Conservation (phyloP, 2,113 vertebrate species). For the Caloenas nicobarica region DNA sequence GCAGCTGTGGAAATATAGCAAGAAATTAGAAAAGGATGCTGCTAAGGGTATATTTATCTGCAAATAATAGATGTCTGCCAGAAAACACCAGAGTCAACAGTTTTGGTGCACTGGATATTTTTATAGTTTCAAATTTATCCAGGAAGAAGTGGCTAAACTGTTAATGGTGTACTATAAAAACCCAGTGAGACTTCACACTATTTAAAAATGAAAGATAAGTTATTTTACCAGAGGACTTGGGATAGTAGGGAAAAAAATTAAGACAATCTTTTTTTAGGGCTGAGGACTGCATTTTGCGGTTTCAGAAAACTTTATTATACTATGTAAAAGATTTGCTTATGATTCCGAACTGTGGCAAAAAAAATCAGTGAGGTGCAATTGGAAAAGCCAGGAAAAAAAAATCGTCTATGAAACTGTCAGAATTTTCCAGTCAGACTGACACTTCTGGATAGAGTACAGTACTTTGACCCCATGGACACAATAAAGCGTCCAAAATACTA, state of each 20-base stretch:
- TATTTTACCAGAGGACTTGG: not conserved
- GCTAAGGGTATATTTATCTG: not conserved
- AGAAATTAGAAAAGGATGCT: not conserved
- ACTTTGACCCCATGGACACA: slow-evolving; percentile 5
- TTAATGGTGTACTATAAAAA: not conserved
- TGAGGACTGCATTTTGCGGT: not conserved
- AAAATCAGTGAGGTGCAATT: not conserved
- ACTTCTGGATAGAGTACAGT: slow-evolving; percentile 26
- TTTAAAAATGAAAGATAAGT: not conserved
- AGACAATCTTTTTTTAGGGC: not conserved
- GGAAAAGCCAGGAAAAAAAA: slow-evolving; percentile 17
- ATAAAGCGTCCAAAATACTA: slow-evolving; percentile 1
- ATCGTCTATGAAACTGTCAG: not conserved
- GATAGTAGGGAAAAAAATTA: not conserved
- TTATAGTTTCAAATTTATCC: not conserved
- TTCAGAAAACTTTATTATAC: not conserved
- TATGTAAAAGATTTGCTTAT: not conserved
- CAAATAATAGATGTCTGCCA: not conserved
- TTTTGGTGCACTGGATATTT: not conserved
- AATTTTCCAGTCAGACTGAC: slow-evolving; percentile 42
- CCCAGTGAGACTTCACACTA: not conserved
- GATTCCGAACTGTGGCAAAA: slow-evolving; percentile 15
- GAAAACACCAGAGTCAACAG: not conserved
- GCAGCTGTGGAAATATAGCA: not conserved
- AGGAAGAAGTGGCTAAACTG: not conserved